Base-by-base conservation (phyloP, 2,888 invertebrate genomes). In the Morinoia aosen region DNA sequence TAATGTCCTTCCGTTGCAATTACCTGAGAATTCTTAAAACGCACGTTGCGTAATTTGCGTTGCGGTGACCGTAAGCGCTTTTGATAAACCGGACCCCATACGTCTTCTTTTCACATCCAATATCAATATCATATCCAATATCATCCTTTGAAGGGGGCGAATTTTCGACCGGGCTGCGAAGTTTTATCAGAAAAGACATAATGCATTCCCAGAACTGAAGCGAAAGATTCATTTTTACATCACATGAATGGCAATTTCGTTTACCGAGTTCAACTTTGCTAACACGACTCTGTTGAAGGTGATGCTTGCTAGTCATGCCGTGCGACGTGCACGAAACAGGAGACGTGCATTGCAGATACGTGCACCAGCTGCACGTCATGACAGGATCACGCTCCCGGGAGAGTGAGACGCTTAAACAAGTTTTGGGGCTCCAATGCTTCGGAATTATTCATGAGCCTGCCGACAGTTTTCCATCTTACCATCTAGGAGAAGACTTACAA, bases 391-490 rank as follows among this genome's bases (percentile, higher is more conserved):
- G 19, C 76, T 33, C 76, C 33, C 33, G 25, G 16, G 76, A 76
- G 76, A 76, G 76, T 76, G 76, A 76, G 76, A 76, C 76, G 33
- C 76, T 33, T 76, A 76, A 76, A 76, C 76, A 76, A 76, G 76
- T 76, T 76, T 76, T 33, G 76, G 76, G 76, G 76, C 76, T 76
- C 25, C 76, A 76, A 76, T 33, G 76, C 76, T 25, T 76, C 76
- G 76, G 76, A 76, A 76, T 76, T 76, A 76, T 76, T 76, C 76
- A 76, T 76, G 76, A 76, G 76, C 76, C 76, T 76, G 76, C 76
- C 76, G 76, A 76, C 76, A 76, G 76, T 76, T 76, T 76, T 76
- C 76, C 76, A 76, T 76, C 76, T 33, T 76, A 33, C 76, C 76
- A 76, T 33, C 76, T 76, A 76, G 76, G 8, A 76, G 76, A 16